Evolutionary conservation across 2,113 vertebrate species (phyloP).

Genomic region (Mormoops blainvillei): DNA sequence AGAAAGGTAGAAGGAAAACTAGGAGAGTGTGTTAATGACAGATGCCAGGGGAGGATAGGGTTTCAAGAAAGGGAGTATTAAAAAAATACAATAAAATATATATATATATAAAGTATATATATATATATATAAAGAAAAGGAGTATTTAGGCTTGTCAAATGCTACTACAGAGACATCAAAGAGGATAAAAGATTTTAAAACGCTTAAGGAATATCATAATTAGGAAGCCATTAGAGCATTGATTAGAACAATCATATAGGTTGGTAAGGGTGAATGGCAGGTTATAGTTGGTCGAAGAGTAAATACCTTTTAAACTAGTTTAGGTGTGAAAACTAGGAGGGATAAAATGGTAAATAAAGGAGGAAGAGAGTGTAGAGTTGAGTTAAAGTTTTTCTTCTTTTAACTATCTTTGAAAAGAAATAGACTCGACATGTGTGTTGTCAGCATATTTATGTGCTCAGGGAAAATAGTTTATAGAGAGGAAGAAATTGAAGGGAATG

Average conservation of each 20-base stretch:
- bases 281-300: background rate
- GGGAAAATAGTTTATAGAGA: background rate
- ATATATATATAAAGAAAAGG: no score
- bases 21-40: background rate
- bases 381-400: background rate
- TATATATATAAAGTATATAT: no score
- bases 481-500: background rate
- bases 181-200: background rate
- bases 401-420: background rate
- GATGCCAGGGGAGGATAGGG: background rate
- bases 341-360: background rate
- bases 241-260: background rate
- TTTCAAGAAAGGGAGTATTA: background rate
- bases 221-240: background rate
- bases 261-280: background rate
- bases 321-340: background rate
- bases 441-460: background rate
- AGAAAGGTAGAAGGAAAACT: background rate
- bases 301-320: background rate
- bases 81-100: no score
- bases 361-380: background rate
- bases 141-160: background rate
- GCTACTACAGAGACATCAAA: background rate
- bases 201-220: background rate
- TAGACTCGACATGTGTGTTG: background rate